Evolutionary conservation across 1,140 invertebrate genomes (phyloP), one percentile per base, ranked within the genome.

Genomic region (Drosophila oshimai): DNA sequence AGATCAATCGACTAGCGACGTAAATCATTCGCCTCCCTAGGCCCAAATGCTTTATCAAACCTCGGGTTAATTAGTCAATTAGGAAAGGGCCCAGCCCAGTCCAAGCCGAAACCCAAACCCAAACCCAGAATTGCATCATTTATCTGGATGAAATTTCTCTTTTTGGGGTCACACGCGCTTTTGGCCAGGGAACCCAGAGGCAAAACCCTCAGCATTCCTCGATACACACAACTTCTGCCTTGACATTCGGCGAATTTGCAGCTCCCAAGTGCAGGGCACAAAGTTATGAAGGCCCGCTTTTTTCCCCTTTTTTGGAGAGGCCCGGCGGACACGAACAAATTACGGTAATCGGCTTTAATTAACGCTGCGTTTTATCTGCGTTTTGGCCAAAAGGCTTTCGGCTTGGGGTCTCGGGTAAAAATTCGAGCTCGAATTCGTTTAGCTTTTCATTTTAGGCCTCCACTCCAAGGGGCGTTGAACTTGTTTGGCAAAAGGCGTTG

Each of bases 271-370:
- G 74, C 62, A 37, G 62, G 41, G 37, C 31, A 71, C 42, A 57
- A 84, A 84, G 75, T n/a, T n/a, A n/a, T n/a, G n/a, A n/a, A n/a
- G 67, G 60, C 31, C 51, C 47, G 41, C 34, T 57, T 50, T 31
- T 44, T 24, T n/a, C n/a, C n/a, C n/a, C n/a, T n/a, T n/a, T n/a
- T n/a, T n/a, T n/a, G n/a, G 10, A 37, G 22, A 26, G 33, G 49
- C 73, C 79, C 61, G 45, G 54, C 83, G 73, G 84, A 86, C 61
- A 74, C 65, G 54, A 80, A 89, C 84, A 89, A 89, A 89, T 89
- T 89, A 89, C 75, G 70, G 76, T 89, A 77, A 89, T 86, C 84
- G 78, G 64, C 53, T 71, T 80, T 80, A 86, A 89, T 89, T 89
- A 76, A 89, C 67, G 84, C 78, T 61, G 49, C 60, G 51, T 87